Evolutionary conservation across 1,140 invertebrate genomes (phyloP).

Genomic region (Aphelenchoides besseyi): DNA sequence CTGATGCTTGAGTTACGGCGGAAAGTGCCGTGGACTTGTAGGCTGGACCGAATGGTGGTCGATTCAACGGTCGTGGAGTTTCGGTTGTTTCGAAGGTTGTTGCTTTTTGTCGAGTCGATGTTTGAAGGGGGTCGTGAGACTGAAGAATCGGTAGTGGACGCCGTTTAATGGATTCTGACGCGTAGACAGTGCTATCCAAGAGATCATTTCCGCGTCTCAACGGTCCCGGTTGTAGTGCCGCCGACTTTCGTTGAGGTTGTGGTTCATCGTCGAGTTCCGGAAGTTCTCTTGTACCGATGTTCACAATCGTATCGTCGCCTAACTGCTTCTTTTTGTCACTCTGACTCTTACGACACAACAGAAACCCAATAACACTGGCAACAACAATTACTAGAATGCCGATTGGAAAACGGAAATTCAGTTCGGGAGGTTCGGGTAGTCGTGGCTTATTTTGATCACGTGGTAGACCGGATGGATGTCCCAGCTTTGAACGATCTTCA

Average conservation of each 20-base stretch:
- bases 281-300: conserved; percentile 28
- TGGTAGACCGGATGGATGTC: neutral
- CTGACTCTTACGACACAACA: conserved; percentile 37
- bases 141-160: conserved; percentile 12
- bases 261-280: conserved; percentile 23
- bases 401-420: conserved; percentile 48
- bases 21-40: conserved; percentile 32
- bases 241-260: neutral
- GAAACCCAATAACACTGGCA: conserved; percentile 31
- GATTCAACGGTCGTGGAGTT: conserved; percentile 9
- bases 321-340: conserved; percentile 4
- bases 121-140: conserved; percentile 4
- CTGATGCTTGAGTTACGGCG: neutral
- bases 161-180: conserved; percentile 26
- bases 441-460: conserved; percentile 2
- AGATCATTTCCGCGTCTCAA: conserved; percentile 25
- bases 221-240: conserved; percentile 32
- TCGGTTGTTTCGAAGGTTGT: conserved; percentile 12
- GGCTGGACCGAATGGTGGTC: neutral
- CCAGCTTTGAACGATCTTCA: conserved; percentile 22
- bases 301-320: conserved; percentile 8
- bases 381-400: conserved; percentile 39
- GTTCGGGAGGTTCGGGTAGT: conserved; percentile 25
- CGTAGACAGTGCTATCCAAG: conserved; percentile 41
- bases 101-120: conserved; percentile 12